phyloP scores from a whole-genome alignment of 2,113 vertebrate species.

The Synodontis membranacea region DNA sequence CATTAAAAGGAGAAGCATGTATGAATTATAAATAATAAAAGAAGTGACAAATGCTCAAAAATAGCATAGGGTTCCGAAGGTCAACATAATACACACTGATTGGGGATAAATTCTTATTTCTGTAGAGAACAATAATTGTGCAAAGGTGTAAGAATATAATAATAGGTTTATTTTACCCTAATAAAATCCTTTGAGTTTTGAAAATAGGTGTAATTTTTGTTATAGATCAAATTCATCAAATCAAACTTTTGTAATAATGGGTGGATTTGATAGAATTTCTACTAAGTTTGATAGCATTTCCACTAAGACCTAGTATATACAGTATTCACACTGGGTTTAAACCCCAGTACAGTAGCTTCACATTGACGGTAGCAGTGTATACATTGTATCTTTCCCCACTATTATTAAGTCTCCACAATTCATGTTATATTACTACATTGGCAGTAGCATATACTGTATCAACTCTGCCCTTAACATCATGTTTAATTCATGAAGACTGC shows the following conservation, averaged over 20 bases:
- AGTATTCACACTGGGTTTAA: neutral
- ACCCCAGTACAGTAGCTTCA: neutral
- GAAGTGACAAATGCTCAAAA: neutral
- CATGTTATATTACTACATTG: neutral
- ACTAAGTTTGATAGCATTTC: neutral
- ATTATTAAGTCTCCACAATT: neutral
- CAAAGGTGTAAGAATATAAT: neutral
- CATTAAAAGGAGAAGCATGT: neutral
- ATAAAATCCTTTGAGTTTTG: neutral
- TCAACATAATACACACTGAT: neutral
- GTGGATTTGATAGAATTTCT: too few species aligned
- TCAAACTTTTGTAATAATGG: neutral
- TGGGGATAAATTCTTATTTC: neutral
- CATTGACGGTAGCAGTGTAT: neutral
- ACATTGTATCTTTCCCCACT: slow-evolving; percentile 1
- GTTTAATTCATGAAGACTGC: slow-evolving; percentile 37
- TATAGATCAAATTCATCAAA: too few species aligned
- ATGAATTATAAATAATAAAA: neutral
- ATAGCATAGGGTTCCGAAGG: neutral
- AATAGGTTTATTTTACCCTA: neutral
- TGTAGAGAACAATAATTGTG: neutral
- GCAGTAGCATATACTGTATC: slow-evolving; percentile 1
- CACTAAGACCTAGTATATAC: neutral
- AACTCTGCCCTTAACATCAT: slow-evolving; percentile 4
- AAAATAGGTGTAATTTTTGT: neutral